Base-by-base conservation (phyloP, 1,140 invertebrate species). In the Sweltsa coloradensis region DNA sequence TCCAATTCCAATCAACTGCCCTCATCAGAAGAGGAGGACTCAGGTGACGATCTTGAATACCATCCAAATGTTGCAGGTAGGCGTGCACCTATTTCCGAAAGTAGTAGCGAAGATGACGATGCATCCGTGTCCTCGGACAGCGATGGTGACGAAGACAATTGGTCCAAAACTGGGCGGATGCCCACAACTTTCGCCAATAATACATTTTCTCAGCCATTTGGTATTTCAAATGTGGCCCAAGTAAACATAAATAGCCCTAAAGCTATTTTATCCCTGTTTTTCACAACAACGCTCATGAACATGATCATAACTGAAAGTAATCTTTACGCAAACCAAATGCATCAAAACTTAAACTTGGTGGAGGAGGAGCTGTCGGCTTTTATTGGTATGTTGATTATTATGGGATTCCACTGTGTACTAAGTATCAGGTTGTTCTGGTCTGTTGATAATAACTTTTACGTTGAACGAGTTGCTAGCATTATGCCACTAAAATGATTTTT, bases 401-500 rank as follows among this genome's bases (percentile, higher is more conserved):
- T 51, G 49, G 49, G 43, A 25, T 51, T 53, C 23, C 39, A 51
- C 41, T 3, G 7, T 14, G 44, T 53, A 27, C 49, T 44, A 18
- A 41, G 26, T 41, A 43, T 53, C 22, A 37, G 34, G 13, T 31
- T 39, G n/a, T 53, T 42, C 41, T 51, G 49, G 51, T 47, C 34
- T 18, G 43, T 43, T 7, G 49, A 51, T 47, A 41, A 50, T 24
- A 53, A 53, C 34, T 51, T 53, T 34, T 45, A 50, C 47, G 22
- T 34, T 29, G 23, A 51, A 24, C 42, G 49, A 41, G 44, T 53
- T 34, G 18, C 36, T 5, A 13, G 34, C 47, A 47, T 51, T 6
- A 53, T 51, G 51, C n/a, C 51, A 34, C 2, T 53, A 2, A 51
- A 53, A 43, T 44, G 51, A 47, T 51, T 53, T 51, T 37, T 53